These are phyloP conservation scores for Brachionichthys hirsutus DNA, from an alignment of 2,113 vertebrate genomes.

Conservation along the genomic window DNA sequence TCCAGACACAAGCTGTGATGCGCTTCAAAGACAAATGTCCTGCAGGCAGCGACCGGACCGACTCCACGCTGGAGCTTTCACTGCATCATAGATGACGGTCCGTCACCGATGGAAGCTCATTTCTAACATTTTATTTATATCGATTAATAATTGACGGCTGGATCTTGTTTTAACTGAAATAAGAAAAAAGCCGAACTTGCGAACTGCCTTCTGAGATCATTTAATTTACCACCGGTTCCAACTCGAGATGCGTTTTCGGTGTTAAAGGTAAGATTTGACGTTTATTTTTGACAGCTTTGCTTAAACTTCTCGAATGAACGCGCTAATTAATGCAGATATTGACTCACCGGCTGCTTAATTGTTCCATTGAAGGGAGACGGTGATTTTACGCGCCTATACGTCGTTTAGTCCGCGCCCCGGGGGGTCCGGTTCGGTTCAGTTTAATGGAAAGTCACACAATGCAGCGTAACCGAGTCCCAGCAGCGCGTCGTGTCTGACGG, in stretches of 20 bases:
- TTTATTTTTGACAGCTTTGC: background rate
- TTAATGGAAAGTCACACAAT: conserved; percentile 52
- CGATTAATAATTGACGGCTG: background rate
- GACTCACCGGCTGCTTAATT: conserved; percentile 9
- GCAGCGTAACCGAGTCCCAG: conserved; percentile 50
- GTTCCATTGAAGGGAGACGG: background rate
- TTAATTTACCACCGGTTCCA: conserved; percentile 1
- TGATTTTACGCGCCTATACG: background rate
- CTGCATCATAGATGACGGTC: background rate
- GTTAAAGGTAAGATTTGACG: conserved; percentile 49
- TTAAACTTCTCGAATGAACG: background rate
- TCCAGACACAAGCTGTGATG: conserved; percentile 41
- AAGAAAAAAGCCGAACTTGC: background rate
- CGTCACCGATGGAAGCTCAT: background rate
- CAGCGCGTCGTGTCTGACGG: conserved; percentile 34
- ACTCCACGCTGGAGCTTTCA: conserved; percentile 4
- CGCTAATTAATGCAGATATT: conserved; percentile 11
- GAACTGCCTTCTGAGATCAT: background rate
- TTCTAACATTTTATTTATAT: background rate
- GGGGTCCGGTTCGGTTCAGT: conserved; percentile 11
- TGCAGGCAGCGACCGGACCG: conserved; percentile 32
- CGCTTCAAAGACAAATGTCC: conserved; percentile 59
- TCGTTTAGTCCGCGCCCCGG: conserved; percentile 1
- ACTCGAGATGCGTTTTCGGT: conserved; percentile 19
- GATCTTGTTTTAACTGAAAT: background rate